Base-by-base conservation (phyloP, 2,797 vertebrate species). In the Neosalanx taihuensis region DNA sequence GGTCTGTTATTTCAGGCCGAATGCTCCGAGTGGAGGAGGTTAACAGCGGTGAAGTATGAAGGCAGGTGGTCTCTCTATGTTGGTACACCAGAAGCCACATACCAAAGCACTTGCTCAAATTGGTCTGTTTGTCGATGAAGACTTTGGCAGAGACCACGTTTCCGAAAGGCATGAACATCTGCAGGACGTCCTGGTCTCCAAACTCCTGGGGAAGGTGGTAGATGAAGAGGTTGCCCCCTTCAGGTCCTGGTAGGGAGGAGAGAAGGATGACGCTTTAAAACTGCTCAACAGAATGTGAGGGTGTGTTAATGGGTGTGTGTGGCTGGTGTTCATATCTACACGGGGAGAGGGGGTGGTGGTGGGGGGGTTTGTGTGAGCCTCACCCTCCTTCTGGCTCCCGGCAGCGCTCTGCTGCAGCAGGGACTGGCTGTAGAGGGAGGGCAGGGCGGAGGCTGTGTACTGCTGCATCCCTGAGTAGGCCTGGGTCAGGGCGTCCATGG, bases 71-170 rank as follows among this genome's bases (percentile, higher is more conserved):
- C 18, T 53, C 18, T 53, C 18, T 12, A 51, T 17, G 31, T 53
- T 37, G 29, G 7, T 37, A 41, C 6, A 3, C 37, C 37, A 33
- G 13, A 35, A 13, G 4, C 23, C 4, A 92, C 95, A 84, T 93
- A 98, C 96, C 96, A 91, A 98, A 98, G 94, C 96, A 98, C 94
- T 98, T 98, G 96, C 96, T 98, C 93, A 98, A 94, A 94, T 98
- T 98, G 94, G 96, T 98, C 94, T 98, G 96, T 95, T 98, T 98
- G 94, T 98, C 96, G 89, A 98, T 97, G 93, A 98, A 98, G 93
- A 98, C 96, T 97, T 98, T 98, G 94, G 96, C 96, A 93, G 96
- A 98, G 89, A 98, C 97, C 91, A 98, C 95, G 84, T 98, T 98
- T 93, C 96, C 96, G 89, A 98, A 98, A 94, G 96, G 96, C 96